phyloP scores from a whole-genome alignment of 2,888 invertebrate species.

The Thumatha senex region DNA sequence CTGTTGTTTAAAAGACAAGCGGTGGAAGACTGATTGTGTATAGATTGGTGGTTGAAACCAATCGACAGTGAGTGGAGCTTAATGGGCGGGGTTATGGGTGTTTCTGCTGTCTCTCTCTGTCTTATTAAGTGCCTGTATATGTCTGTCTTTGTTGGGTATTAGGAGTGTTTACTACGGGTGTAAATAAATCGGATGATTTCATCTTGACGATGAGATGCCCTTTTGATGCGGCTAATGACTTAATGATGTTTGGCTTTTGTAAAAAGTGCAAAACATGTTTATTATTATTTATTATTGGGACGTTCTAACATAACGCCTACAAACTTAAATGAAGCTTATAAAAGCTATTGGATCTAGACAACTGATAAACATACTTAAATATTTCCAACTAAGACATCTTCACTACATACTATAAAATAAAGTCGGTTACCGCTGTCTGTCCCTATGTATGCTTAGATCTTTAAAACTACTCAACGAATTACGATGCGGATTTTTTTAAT shows the following conservation, averaged over 20 bases:
- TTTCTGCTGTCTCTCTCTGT: conserved; percentile 39
- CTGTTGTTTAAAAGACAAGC: conserved; percentile 64
- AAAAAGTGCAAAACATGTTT: conserved; percentile 21
- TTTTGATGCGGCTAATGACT: conserved; percentile 58
- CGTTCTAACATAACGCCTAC: background rate
- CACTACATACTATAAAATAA: too few species aligned
- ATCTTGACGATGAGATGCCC: conserved; percentile 61
- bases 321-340: too few species aligned
- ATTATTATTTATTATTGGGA: too few species aligned
- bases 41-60: conserved; percentile 66
- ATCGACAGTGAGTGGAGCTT: conserved; percentile 57
- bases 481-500: too few species aligned
- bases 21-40: conserved; percentile 72
- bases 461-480: too few species aligned
- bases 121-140: conserved; percentile 18
- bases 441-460: too few species aligned
- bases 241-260: conserved; percentile 45
- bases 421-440: too few species aligned
- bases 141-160: conserved; percentile 37
- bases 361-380: too few species aligned
- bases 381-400: too few species aligned
- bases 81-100: conserved; percentile 64
- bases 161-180: conserved; percentile 63
- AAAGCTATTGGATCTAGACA: too few species aligned
- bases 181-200: conserved; percentile 77